Evolutionary conservation across 2,797 vertebrate species (phyloP).

Genomic region (Gymnocypris eckloni): DNA sequence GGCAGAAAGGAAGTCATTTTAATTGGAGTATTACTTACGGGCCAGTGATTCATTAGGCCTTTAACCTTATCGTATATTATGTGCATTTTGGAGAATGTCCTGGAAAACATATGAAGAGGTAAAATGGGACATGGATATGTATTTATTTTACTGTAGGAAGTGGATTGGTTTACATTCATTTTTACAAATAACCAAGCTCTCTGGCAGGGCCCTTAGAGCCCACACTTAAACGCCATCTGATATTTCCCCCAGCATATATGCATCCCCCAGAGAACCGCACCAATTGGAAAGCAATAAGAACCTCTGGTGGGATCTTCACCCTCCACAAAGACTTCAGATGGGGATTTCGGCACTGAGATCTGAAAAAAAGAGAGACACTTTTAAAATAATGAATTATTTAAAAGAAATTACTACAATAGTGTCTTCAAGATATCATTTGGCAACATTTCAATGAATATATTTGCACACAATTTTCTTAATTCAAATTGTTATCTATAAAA

Average conservation of each 20-base stretch:
- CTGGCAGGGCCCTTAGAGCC: slow-evolving; percentile 21
- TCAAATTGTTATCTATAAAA: neutral
- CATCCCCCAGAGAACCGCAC: neutral
- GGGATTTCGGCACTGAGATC: neutral
- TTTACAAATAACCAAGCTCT: neutral
- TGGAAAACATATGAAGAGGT: slow-evolving; percentile 3
- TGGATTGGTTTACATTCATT: neutral
- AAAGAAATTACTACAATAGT: neutral
- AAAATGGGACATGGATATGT: neutral
- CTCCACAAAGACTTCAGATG: neutral
- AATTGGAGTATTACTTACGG: slow-evolving; percentile 46
- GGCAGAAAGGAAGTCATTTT: slow-evolving; percentile 29
- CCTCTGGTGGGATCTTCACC: slow-evolving; percentile 5
- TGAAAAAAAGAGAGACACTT: neutral
- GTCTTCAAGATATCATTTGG: neutral
- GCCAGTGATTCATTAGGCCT: slow-evolving; percentile 22
- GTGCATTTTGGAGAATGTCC: neutral
- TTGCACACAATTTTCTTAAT: neutral
- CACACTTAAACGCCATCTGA: neutral
- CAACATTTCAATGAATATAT: neutral
- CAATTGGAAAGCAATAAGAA: slow-evolving; percentile 4
- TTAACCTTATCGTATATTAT: slow-evolving; percentile 22
- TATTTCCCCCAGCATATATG: slow-evolving; percentile 9
- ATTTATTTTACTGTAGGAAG: neutral
- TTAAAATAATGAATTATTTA: neutral